Conservation (phyloP, 2,797 vertebrate species). For the Sebastes ruberrimus region DNA sequence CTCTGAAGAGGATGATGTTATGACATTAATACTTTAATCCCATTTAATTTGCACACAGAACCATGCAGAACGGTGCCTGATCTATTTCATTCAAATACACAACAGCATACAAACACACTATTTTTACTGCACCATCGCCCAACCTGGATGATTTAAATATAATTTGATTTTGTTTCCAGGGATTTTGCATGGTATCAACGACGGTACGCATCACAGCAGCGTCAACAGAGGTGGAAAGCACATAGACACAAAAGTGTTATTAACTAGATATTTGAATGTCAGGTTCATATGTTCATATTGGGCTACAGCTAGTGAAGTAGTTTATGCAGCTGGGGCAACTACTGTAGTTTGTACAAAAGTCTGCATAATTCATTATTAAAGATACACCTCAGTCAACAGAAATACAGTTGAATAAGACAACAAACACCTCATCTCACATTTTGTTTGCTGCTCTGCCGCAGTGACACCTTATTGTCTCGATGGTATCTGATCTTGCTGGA, state of each 20-base stretch:
- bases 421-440: neutral
- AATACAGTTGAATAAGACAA: neutral
- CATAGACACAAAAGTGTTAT: neutral
- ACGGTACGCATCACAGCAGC: neutral
- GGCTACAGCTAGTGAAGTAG: neutral
- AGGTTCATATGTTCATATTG: neutral
- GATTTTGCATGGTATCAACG: neutral
- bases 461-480: neutral
- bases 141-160: constrained; percentile 26
- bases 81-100: neutral
- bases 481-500: neutral
- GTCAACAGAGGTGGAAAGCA: neutral
- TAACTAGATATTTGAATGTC: neutral
- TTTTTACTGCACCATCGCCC: neutral
- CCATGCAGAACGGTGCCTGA: neutral
- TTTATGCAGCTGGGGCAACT: neutral
- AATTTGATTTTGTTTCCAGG: constrained; percentile 36
- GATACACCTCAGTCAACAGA: neutral
- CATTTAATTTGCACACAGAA: constrained; percentile 12
- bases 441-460: neutral
- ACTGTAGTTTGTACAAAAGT: neutral
- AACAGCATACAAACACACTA: neutral
- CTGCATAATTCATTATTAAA: neutral
- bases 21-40: constrained; percentile 25
- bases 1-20: neutral